phyloP scores from a whole-genome alignment of 2,797 vertebrate genomes.

The Eptatretus atami region DNA sequence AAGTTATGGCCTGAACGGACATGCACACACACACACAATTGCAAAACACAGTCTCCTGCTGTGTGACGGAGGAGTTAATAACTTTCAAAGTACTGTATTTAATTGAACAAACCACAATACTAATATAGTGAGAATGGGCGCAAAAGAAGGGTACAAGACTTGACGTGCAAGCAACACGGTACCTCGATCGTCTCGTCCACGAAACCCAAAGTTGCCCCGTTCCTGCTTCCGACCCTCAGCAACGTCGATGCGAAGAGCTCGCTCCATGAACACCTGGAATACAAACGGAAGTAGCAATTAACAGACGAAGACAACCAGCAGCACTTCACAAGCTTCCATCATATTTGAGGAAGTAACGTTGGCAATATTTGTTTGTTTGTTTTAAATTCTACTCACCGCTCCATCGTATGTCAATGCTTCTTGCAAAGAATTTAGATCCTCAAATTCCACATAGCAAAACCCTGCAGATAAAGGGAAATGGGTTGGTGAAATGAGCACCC shows the following conservation, averaged over 20 bases:
- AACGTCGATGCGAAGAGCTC: slow-evolving; percentile 73
- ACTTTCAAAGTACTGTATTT: too few relatives aligned
- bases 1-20: too few relatives aligned
- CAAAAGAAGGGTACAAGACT: too few relatives aligned
- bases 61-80: too few relatives aligned
- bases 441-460: slow-evolving; percentile 97
- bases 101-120: too few relatives aligned
- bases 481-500: too few relatives aligned
- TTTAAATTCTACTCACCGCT: slow-evolving; percentile 35
- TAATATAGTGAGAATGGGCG: too few relatives aligned
- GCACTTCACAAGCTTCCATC: not conserved
- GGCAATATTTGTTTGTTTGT: too few relatives aligned
- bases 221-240: slow-evolving; percentile 81
- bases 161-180: slow-evolving; percentile 10
- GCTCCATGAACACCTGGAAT: slow-evolving; percentile 39
- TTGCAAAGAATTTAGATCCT: slow-evolving; percentile 81
- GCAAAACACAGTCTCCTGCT: too few relatives aligned
- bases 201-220: slow-evolving; percentile 42
- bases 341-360: not conserved
- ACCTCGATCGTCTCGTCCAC: slow-evolving; percentile 54
- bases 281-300: not conserved
- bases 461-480: slow-evolving; percentile 20
- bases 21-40: too few relatives aligned
- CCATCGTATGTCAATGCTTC: slow-evolving; percentile 79
- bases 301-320: slow-evolving; percentile 7